phyloP scores from a whole-genome alignment of 2,113 vertebrate species.

The Laticauda colubrina region DNA sequence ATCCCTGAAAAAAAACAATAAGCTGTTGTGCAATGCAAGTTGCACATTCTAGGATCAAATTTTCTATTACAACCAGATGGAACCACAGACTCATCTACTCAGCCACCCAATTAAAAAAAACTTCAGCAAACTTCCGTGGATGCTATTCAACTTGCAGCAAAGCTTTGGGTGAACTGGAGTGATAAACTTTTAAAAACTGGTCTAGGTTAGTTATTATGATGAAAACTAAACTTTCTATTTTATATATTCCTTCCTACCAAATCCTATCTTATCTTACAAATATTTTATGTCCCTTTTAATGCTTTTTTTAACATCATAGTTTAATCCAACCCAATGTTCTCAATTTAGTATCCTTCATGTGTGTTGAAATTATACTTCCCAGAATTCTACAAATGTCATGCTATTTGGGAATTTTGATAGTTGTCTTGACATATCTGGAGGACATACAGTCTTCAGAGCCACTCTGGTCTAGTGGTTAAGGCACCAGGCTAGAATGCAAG shows the following conservation, averaged over 20 bases:
- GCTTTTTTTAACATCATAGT: neutral
- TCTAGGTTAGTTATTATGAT: neutral
- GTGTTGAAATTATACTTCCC: neutral
- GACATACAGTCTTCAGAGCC: neutral
- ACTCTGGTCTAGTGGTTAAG: too few relatives aligned
- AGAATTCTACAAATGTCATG: neutral
- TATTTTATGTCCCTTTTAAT: neutral
- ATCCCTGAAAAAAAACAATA: too few relatives aligned
- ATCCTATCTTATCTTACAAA: neutral
- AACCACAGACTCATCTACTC: too few relatives aligned
- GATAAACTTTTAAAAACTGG: neutral
- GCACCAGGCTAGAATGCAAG: too few relatives aligned
- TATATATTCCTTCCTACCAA: neutral
- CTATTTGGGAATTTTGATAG: neutral
- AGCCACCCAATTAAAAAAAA: too few relatives aligned
- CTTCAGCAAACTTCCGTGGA: neutral
- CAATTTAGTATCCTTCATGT: neutral
- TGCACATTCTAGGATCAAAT: neutral
- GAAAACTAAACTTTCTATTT: neutral
- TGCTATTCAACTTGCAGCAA: neutral
- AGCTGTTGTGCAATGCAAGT: too few relatives aligned
- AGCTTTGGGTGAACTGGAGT: neutral
- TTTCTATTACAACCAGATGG: too few relatives aligned
- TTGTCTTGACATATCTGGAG: neutral
- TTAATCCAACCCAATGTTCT: too few relatives aligned